A percentile compares a stretch with the other conserved stretches of the same genome.
Conservation (phyloP, 2,113 vertebrate genomes). For the Zapornia atra region DNA sequence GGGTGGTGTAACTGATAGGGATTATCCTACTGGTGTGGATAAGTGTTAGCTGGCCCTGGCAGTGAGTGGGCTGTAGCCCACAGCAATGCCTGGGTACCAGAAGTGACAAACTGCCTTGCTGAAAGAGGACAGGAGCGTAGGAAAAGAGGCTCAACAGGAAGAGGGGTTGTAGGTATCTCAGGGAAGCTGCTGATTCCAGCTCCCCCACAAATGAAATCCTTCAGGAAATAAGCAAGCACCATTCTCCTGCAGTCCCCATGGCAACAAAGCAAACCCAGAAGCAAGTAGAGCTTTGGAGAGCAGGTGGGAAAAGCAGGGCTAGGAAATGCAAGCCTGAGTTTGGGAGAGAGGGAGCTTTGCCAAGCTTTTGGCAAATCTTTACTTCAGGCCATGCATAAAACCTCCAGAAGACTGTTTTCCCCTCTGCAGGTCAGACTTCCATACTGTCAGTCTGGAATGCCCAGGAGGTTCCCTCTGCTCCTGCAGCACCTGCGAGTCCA, state of each 20-base stretch:
- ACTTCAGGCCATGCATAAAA: not conserved
- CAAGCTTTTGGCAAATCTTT: not conserved
- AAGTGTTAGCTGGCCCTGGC: not conserved
- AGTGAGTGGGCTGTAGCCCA: not conserved
- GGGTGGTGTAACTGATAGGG: not conserved
- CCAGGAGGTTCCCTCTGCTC: slow-evolving; percentile 20
- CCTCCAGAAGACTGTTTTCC: not conserved
- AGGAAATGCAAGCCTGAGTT: not conserved
- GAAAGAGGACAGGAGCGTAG: not conserved
- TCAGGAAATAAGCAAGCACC: slow-evolving; percentile 3
- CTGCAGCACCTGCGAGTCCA: slow-evolving; percentile 21
- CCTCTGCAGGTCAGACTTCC: not conserved
- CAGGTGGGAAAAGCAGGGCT: slow-evolving; percentile 23
- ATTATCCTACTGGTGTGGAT: not conserved
- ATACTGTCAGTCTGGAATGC: not conserved
- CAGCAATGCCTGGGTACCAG: not conserved
- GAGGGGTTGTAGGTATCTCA: not conserved
- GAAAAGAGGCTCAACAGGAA: not conserved
- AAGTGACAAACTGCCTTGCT: not conserved
- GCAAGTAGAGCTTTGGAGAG: slow-evolving; percentile 2
- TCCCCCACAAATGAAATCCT: not conserved
- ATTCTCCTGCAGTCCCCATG: slow-evolving; percentile 29
- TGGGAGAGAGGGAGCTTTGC: not conserved
- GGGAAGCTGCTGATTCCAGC: not conserved
- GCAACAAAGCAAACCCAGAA: slow-evolving; percentile 7